These are phyloP conservation scores for Sebastes goodei DNA, from an alignment of 2,797 vertebrate genomes.

Conservation along the genomic window DNA sequence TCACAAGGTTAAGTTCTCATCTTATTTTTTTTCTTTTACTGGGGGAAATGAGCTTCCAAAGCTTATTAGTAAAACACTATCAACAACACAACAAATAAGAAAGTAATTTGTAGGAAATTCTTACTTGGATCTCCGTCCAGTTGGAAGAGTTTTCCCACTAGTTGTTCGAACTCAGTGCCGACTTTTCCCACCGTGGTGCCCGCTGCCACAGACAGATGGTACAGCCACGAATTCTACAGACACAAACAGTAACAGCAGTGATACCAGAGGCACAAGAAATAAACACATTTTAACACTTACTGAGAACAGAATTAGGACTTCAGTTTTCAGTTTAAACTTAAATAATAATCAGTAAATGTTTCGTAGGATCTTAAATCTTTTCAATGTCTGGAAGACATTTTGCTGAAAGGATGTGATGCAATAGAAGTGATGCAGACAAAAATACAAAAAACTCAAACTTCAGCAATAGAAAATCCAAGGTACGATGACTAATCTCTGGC, in stretches of 20 bases:
- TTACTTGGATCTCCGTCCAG: slow-evolving; percentile 91
- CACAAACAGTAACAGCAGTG: not conserved
- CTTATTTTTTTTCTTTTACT: too few species aligned
- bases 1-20: too few species aligned
- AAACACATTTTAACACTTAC: not conserved
- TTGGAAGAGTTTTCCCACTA: slow-evolving; percentile 91
- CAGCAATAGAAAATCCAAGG: not conserved
- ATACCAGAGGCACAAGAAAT: not conserved
- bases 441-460: not conserved
- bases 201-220: slow-evolving; percentile 93
- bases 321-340: not conserved
- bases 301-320: not conserved
- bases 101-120: slow-evolving; percentile 37
- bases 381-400: too few species aligned
- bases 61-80: too few species aligned
- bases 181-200: slow-evolving; percentile 87
- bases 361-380: not conserved
- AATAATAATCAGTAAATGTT: not conserved
- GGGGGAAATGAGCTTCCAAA: accelerated
- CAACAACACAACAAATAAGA: not conserved
- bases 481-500: not conserved
- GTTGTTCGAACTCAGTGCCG: slow-evolving; percentile 96
- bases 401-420: too few species aligned
- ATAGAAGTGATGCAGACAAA: too few species aligned
- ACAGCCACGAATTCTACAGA: slow-evolving; percentile 91